Base-by-base conservation (phyloP, 2,797 vertebrate genomes). In the Tadarida brasiliensis region DNA sequence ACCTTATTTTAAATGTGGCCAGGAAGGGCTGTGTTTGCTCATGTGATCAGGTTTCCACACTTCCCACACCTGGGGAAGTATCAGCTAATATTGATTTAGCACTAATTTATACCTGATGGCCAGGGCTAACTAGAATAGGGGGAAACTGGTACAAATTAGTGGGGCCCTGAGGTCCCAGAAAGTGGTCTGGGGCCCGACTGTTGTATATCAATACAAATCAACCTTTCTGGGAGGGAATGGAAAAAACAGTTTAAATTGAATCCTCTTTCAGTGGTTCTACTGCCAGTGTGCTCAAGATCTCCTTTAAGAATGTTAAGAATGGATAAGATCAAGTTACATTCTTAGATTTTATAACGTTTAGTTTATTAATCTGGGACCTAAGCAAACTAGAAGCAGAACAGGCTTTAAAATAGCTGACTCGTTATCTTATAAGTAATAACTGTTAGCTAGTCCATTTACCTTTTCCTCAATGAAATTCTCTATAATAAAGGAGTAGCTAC, bases 31-130 rank as follows among this genome's bases (percentile, higher is more conserved):
- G 35, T 95, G 76, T 96, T 97, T 97, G 80, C 67, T 94, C 92
- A 87, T 93, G 56, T 95, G 92, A 87, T 95, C 56, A 20, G 44
- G 83, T 96, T 97, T 97, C 92, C 16, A 35, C 83, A 91, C 74
- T 95, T 96, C 76, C 88, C 93, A 97, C 92, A 97, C 91, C 95
- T 97, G 89, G 76, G 94, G 87, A 98, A 96, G 95, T 96, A 96
- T 93, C 94, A 85, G 87, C 89, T 97, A 95, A 96, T 96, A 97
- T 87, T 98, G 96, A 96, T 91, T 97, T 94, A 98, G 87, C 91
- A 94, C 89, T 96, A 95, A 97, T 95, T 95, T 96, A 96, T 96
- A 94, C 92, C 94, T 96, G 91, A 96, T 97, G 96, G 89, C 84
- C 44, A 84, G 51, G n/a, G n/a, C 65, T 68, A 94, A 76, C 49